A percentile compares a stretch with the other conserved stretches of the same genome.
phyloP scores from a whole-genome alignment of 2,113 vertebrate species.

The Argyrosomus japonicus region DNA sequence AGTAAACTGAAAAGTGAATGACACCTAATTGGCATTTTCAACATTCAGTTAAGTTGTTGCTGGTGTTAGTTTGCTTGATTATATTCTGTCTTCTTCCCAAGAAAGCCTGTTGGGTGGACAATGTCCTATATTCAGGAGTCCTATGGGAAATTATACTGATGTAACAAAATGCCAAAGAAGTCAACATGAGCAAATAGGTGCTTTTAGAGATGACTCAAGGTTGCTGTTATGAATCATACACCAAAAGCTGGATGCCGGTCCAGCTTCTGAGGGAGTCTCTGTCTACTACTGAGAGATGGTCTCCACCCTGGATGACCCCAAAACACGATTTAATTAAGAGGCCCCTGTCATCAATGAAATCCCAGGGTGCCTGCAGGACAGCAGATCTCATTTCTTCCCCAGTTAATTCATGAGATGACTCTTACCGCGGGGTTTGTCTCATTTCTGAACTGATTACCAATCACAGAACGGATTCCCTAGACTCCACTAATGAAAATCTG shows the following conservation, averaged over 20 bases:
- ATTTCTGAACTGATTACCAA: constrained; percentile 49
- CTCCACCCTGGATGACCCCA: constrained; percentile 50
- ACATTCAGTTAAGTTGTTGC: not conserved
- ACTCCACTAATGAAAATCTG: constrained; percentile 53
- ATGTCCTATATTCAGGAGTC: constrained; percentile 12
- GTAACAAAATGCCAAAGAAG: constrained; percentile 21
- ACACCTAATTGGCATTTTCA: not conserved
- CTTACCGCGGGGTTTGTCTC: constrained; percentile 19
- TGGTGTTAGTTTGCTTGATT: not conserved
- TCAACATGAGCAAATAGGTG: constrained; percentile 13
- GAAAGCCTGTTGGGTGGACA: constrained; percentile 30
- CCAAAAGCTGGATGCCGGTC: constrained; percentile 10
- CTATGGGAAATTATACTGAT: constrained; percentile 39
- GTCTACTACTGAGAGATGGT: constrained; percentile 31
- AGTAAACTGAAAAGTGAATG: not conserved
- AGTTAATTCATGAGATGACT: constrained; percentile 49
- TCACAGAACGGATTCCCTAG: constrained; percentile 13
- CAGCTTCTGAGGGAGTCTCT: constrained; percentile 56
- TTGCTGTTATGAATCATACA: constrained; percentile 44
- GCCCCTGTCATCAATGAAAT: constrained; percentile 38
- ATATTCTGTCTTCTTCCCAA: not conserved
- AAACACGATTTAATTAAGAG: constrained; percentile 57
- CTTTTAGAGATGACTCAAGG: constrained; percentile 41
- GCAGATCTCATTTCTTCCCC: constrained; percentile 46
- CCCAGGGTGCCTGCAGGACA: constrained; percentile 24